Evolutionary conservation across 2,888 invertebrate genomes (phyloP), one percentile per base, ranked within the genome.

Genomic region (Colostygia pectinataria): DNA sequence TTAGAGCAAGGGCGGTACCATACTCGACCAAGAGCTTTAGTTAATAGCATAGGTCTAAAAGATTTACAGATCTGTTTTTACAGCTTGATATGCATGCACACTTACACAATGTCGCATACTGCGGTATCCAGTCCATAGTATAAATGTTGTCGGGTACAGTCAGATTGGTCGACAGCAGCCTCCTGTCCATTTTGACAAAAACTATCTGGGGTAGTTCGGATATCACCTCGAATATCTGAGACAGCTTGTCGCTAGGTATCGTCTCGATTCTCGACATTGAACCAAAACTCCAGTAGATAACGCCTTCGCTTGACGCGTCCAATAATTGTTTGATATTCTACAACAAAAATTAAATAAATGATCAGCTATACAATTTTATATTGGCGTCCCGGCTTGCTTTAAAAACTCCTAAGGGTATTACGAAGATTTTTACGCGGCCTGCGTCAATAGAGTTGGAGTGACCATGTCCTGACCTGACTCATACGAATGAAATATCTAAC

Each of bases 211-310:
- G 84, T 31, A 93, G 63, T 25, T 87, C 80, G 0, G 90, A 87
- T 53, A 92, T 82, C 1, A 85, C 91, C 15, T 77, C 72, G 56
- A 92, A 86, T 56, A 93, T 87, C 40, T 80, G 79, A 51, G 82
- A 74, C 33, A 91, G 63, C 55, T 77, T 87, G 10, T 84, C 77
- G 25, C 71, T 72, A 0, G 92, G 88, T 54, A 92, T 90, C 0
- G 90, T 89, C 67, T 92, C 92, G 24, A 91, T 90, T 13, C 86
- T 73, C 0, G 93, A 79, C 88, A 92, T 91, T 4, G 92, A 92
- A 6, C 92, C 92, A 61, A 92, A 91, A 55, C 91, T 91, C 80
- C 92, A 91, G 66, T 91, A 92, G 46, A 93, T 90, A 14, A 92
- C 84, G 8, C 91, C 92, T 43, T 91, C 83, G 9, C 69, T 65